Evolutionary conservation across 2,888 invertebrate genomes (phyloP), one percentile per base, ranked within the genome.

Genomic region (Sphaerolaimus hirsutus): DNA sequence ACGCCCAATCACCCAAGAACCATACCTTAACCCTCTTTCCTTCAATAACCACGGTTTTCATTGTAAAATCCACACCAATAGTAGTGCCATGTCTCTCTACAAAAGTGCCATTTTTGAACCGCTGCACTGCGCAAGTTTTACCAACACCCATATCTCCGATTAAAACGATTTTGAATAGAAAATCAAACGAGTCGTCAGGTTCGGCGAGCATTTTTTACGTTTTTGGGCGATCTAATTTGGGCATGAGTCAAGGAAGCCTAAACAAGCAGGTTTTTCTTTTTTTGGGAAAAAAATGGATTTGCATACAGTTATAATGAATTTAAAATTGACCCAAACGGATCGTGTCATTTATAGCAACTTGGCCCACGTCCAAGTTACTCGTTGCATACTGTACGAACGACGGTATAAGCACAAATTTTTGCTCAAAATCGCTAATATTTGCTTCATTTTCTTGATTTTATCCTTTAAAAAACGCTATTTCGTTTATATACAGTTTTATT

Each of bases 11-110:
- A n/a, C n/a, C 19, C 5, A 23, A 26, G 25, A 25, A 40, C 42
- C 56, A 63, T 69, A 87, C 86, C 77, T 91, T 91, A 56, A 89
- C 80, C 71, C 79, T 78, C 68, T 89, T 89, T 45, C 81, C 82
- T 65, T 89, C 87, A 43, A 89, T 78, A 54, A 79, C 73, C 37
- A 91, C 75, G 46, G 87, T 89, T 75, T 89, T 89, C 87, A 89
- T 91, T 50, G 87, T 87, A 71, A 91, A 91, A 69, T 91, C 89
- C 47, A 91, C 89, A 52, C 89, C 89, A 63, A 91, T 91, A 43
- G 91, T 91, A 64, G 82, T 87, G 49, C 86, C 86, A 69, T 89
- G 86, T 54, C 81, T 74, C 69, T 91, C 89, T 54, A 86, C 78
- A 63, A 83, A 91, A 57, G 82, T 84, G 49, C 89, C 91, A 50